phyloP scores from a whole-genome alignment of 2,113 vertebrate genomes.

The Cyanistes caeruleus region DNA sequence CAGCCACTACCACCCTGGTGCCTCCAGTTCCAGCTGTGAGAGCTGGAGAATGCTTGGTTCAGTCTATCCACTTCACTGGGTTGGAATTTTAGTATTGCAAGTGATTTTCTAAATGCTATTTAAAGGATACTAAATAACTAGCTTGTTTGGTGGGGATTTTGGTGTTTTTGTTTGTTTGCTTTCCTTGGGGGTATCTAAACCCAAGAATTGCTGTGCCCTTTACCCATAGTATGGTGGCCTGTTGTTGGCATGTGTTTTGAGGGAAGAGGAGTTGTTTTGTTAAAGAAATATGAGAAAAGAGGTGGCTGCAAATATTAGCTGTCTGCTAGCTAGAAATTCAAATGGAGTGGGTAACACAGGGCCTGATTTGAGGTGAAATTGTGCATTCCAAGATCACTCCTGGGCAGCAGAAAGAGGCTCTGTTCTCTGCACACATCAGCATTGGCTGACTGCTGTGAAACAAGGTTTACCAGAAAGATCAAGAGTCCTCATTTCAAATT shows the following conservation, averaged over 20 bases:
- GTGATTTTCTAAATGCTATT: background rate
- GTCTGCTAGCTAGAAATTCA: background rate
- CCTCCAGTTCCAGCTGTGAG: background rate
- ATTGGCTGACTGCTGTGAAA: too few species aligned
- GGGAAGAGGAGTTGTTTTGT: background rate
- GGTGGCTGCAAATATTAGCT: background rate
- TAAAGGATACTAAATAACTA: background rate
- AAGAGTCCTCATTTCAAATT: background rate
- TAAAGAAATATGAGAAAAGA: background rate
- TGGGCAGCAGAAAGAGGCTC: background rate
- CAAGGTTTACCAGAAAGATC: background rate
- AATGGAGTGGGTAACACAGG: background rate
- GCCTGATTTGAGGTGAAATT: background rate
- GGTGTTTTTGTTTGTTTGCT: background rate
- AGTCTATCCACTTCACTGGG: background rate
- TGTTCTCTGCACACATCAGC: rapidly evolving
- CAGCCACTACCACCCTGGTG: rapidly evolving
- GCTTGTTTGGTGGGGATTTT: background rate
- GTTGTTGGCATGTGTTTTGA: background rate
- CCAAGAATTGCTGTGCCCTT: background rate
- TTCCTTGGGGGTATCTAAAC: background rate
- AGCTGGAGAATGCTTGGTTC: background rate
- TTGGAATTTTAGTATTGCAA: background rate
- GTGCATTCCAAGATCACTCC: background rate
- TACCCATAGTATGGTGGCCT: background rate